Conservation (phyloP, 1,140 invertebrate species). For the Meloidogyne hapla region DNA sequence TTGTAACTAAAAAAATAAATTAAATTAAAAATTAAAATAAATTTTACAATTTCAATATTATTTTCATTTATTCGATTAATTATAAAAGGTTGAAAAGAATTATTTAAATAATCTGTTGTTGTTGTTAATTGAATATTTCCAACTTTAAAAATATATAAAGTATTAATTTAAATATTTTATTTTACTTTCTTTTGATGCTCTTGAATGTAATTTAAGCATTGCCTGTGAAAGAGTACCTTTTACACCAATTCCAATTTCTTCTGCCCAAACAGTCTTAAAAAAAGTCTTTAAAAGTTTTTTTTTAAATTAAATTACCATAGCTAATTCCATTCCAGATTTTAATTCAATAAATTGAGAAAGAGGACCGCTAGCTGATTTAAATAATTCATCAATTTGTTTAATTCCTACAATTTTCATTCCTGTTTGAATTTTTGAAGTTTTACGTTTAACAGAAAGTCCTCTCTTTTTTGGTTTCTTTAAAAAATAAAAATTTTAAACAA, state of each 20-base stretch:
- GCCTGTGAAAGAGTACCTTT: constrained; percentile 61
- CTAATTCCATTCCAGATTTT: constrained; percentile 49
- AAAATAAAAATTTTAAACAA: constrained; percentile 23
- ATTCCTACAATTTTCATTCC: constrained; percentile 66
- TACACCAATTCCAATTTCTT: constrained; percentile 60
- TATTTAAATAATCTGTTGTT: background rate
- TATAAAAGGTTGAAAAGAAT: background rate
- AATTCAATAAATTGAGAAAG: constrained; percentile 61
- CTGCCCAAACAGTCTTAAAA: constrained; percentile 54
- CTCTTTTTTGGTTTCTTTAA: constrained; percentile 63
- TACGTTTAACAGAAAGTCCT: constrained; percentile 63
- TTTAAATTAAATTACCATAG: constrained; percentile 44
- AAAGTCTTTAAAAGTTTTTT: background rate
- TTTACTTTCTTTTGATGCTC: constrained; percentile 4
- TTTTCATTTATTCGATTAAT: background rate
- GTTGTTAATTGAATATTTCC: too few relatives aligned
- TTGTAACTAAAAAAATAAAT: background rate
- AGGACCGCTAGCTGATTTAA: constrained; percentile 65
- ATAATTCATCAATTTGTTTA: constrained; percentile 67
- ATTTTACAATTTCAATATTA: background rate
- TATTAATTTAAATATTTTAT: background rate
- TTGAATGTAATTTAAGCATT: constrained; percentile 27
- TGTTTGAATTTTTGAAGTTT: constrained; percentile 54
- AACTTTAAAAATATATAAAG: background rate
- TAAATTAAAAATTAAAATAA: background rate